phyloP scores from a whole-genome alignment of 1,140 invertebrate genomes.

The Neotoxoptera formosana region DNA sequence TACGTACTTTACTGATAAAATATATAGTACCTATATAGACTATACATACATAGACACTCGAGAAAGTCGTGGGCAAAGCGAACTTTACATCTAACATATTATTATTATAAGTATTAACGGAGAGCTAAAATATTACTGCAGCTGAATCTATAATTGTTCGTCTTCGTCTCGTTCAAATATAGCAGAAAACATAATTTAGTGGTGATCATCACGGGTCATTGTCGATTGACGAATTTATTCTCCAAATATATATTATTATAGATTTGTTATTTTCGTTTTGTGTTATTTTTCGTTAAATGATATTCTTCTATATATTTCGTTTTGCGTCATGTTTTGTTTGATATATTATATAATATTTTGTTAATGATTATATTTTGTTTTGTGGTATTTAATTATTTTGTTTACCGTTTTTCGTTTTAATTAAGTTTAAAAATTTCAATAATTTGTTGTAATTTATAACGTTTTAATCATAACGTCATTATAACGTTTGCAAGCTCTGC shows the following conservation, averaged over 20 bases:
- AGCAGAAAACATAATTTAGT: not conserved
- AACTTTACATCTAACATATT: not conserved
- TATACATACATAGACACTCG: not conserved
- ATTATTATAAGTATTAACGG: not conserved
- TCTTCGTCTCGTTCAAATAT: not conserved
- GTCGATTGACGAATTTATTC: not conserved
- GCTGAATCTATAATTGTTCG: not conserved
- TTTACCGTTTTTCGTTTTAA: no score
- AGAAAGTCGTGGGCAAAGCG: not conserved
- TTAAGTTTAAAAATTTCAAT: no score
- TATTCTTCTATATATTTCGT: no score
- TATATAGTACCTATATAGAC: no score
- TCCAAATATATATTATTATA: not conserved
- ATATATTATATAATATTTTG: no score
- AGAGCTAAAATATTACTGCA: not conserved
- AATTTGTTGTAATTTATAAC: no score
- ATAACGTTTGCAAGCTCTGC: no score
- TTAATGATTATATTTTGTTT: no score
- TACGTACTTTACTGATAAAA: not conserved
- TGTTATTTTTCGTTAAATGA: no score
- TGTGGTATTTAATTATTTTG: no score
- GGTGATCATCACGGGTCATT: not conserved
- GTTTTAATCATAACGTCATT: no score
- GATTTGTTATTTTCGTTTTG: not conserved
- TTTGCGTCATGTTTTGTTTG: no score